A percentile compares a stretch with the other conserved stretches of the same genome.
phyloP scores from a whole-genome alignment of 2,888 invertebrate genomes.

The Panopea generosa region DNA sequence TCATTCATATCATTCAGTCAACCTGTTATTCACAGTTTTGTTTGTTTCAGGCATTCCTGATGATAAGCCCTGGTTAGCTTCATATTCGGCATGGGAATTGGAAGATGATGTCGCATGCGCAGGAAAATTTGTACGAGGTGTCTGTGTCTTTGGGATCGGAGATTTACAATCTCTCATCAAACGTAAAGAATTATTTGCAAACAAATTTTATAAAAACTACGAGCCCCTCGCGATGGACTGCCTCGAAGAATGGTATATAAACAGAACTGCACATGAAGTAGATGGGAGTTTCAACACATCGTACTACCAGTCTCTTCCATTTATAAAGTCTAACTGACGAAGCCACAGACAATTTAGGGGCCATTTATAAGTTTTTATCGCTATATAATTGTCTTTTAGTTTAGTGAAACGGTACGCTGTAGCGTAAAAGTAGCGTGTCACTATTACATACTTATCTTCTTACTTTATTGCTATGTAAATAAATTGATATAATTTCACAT shows the following conservation, averaged over 20 bases:
- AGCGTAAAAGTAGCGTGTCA: no score
- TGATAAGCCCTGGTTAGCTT: conserved; percentile 74
- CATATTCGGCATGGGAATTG: conserved; percentile 79
- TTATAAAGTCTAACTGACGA: no score
- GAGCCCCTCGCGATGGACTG: conserved; percentile 77
- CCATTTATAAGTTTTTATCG: no score
- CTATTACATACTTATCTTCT: no score
- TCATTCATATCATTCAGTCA: no score
- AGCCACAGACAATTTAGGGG: no score
- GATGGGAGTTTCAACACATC: conserved; percentile 22
- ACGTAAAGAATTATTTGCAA: conserved; percentile 76
- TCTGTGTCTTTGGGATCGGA: conserved; percentile 80
- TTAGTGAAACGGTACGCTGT: no score
- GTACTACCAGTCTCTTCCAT: conserved; percentile 60
- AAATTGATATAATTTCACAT: no score
- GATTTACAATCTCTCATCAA: conserved; percentile 73
- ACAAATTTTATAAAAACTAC: conserved; percentile 78
- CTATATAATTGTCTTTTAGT: no score
- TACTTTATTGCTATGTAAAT: no score
- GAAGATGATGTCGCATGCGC: conserved; percentile 67
- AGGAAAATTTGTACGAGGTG: conserved; percentile 76
- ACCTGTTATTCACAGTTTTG: background rate
- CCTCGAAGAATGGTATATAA: conserved; percentile 77
- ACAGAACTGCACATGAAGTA: conserved; percentile 60
- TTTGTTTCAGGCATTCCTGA: conserved; percentile 61